Base-by-base conservation (phyloP, 1,140 invertebrate species). In the Drosophila triauraria region DNA sequence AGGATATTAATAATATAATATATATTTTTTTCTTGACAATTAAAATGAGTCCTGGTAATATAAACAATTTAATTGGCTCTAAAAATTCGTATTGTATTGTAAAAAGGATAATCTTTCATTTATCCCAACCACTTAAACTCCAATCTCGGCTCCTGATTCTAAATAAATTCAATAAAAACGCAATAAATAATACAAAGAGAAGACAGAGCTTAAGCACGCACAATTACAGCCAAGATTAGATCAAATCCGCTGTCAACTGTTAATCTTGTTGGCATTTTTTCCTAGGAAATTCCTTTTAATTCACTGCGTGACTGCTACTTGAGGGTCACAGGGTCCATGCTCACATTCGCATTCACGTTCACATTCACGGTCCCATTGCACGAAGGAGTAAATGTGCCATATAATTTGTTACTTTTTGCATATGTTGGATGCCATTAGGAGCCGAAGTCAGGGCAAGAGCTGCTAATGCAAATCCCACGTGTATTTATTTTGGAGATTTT, bases 401-500 rank as follows among this genome's bases (percentile, higher is more conserved):
- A 59, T 74, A 61, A 77, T 80, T 76, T 54, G 51, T 71, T 68
- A 77, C 27, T 65, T 68, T 87, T 64, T 80, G 76, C 76, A 86
- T 80, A 77, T 63, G 70, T 59, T 76, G 62, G 62, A 23, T 77
- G 50, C 40, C 76, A 79, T 82, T 77, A 72, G 57, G 44, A 30
- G 27, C 44, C 32, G 15, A 30, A 40, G n/a, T 38, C 17, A 20
- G 20, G 15, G 47, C 43, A 25, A 40, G 43, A 69, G 65, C 53
- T 76, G 74, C 78, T 85, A 85, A 85, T 86, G 78, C 83, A 88
- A 87, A 88, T 86, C 84, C 67, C 76, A 68, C 58, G 72, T 87
- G 63, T 87, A 84, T 87, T 87, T 87, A 87, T 80, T 87, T 80
- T 79, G 56, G 62, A 78, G 80, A 83, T 88, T 87, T 87, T 78